Evolutionary conservation across 1,140 invertebrate species (phyloP), one percentile per base, ranked within the genome.

Genomic region (Brachionus manjavacas): DNA sequence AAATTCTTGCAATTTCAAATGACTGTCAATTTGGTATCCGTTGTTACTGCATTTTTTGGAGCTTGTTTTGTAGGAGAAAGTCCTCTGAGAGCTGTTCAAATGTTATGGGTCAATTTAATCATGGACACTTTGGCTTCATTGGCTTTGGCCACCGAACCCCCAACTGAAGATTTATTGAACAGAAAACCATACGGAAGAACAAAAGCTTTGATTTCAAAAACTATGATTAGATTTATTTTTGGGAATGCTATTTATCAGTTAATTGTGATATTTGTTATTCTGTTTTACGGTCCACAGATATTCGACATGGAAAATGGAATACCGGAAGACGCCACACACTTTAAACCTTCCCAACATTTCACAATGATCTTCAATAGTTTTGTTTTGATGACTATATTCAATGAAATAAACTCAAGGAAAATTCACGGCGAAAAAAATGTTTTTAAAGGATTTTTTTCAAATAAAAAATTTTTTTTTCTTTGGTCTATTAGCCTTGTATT

Each of bases 361-460:
- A 99, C 97, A 9, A 94, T 99, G 87, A 98, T 99, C 88, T 99
- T 99, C 91, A 99, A 99, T 91, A 95, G 96, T 20, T 99, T 99
- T 91, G 97, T 99, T 76, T 96, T 99, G 95, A 99, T 99, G 97
- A 99, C 97, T 25, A 92, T 99, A 46, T 99, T 98, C 92, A 99
- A 99, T 92, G 97, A 99, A 92, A 96, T 99, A 88, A 99, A 99
- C 91, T 95, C 97, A 60, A 92, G 97, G 87, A 99, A 99, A 93
- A 99, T 99, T 88, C 97, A 99, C 91, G 97, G 97, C 83, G 96
- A 99, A 91, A 92, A 97, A 87, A 99, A 99, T 91, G 94, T 99
- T 86, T 96, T 99, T 91, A 92, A 86, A 76, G 89, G 89, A 78
- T 93, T 99, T 85, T 95, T 97, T 89, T 95, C 95, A 85, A 99